A percentile compares a stretch with the other conserved stretches of the same genome.
phyloP scores from a whole-genome alignment of 1,140 invertebrate species.

The Steinernema khuongi region DNA sequence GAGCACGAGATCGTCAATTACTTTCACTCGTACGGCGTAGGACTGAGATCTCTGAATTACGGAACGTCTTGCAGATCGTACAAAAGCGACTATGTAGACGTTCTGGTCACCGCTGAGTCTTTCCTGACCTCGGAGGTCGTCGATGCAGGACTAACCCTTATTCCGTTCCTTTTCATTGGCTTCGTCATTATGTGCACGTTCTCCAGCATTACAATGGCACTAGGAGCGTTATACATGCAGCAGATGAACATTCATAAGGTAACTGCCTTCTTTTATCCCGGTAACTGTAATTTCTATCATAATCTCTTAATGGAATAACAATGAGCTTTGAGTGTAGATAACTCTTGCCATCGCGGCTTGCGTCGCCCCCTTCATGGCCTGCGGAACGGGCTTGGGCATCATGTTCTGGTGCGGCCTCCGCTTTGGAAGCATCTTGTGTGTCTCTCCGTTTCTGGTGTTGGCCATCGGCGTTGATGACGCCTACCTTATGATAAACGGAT shows the following conservation, averaged over 20 bases:
- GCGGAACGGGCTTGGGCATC: constrained; percentile 48
- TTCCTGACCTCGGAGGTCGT: constrained; percentile 54
- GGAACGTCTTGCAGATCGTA: constrained; percentile 50
- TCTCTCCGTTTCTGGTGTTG: constrained; percentile 52
- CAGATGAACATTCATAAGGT: constrained; percentile 34
- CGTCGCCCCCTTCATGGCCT: constrained; percentile 56
- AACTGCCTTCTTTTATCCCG: background rate
- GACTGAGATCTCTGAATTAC: too few species aligned
- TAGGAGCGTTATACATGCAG: constrained; percentile 37
- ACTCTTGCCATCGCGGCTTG: constrained; percentile 48
- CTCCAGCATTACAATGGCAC: constrained; percentile 49
- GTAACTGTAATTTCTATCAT: background rate
- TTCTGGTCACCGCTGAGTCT: constrained; percentile 49
- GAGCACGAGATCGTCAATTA: constrained; percentile 45
- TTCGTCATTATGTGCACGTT: constrained; percentile 55
- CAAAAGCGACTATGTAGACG: constrained; percentile 52
- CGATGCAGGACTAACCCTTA: constrained; percentile 50
- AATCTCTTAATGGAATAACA: background rate
- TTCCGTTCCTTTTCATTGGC: constrained; percentile 55
- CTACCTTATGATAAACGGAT: constrained; percentile 51
- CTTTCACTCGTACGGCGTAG: constrained; percentile 45
- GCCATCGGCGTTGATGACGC: constrained; percentile 58
- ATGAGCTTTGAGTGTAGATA: too few species aligned
- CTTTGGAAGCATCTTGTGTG: constrained; percentile 43
- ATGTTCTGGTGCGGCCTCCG: constrained; percentile 55